Base-by-base conservation (phyloP, 2,113 vertebrate genomes). In the Myotis brandtii region DNA sequence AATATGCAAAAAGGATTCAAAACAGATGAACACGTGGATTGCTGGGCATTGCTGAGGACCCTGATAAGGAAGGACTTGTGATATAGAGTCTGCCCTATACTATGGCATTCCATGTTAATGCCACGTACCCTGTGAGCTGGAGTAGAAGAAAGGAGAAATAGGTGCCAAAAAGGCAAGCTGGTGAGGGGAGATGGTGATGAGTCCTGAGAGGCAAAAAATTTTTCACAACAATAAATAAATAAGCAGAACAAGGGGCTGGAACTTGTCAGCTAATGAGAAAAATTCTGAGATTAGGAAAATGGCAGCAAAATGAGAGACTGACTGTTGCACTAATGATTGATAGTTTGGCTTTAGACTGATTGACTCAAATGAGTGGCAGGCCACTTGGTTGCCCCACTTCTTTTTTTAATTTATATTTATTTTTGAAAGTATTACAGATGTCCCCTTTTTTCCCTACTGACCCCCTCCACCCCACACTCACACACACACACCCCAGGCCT, bases 191-290 rank as follows among this genome's bases (percentile, higher is more conserved):
- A 70, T 3, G 13, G 16, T 52, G 18, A 83, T 75, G 50, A 80
- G 59, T 84, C 20, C 34, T 64, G 9, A 4, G 4, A 69, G 25
- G 34, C 5, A 40, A 62, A 62, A 69, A 62, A 13, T 9, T 25
- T 72, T 79, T 93, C 20, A 30, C 30, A 56, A 16, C 25, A 72
- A 18, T 40, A 75, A 83, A 56, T 30, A 40, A 77, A 76, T 54
- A 86, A 92, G 50, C 43, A 79, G 62, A 82, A 40, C 11, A 18
- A 70, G 32, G 81, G 67, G 3, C 48, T 52, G 32, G 17, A 86
- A 85, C 64, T 69, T 95, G 21, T 94, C 25, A 25, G 32, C 37
- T 87, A 80, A 66, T 30, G 25, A 91, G 30, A 87, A 92, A 80
- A 87, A 27, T 64, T 66, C 27, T 73, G 18, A 54, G 11, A 9